Evolutionary conservation across 2,888 invertebrate species (phyloP).

Genomic region (Chouioia cunea): DNA sequence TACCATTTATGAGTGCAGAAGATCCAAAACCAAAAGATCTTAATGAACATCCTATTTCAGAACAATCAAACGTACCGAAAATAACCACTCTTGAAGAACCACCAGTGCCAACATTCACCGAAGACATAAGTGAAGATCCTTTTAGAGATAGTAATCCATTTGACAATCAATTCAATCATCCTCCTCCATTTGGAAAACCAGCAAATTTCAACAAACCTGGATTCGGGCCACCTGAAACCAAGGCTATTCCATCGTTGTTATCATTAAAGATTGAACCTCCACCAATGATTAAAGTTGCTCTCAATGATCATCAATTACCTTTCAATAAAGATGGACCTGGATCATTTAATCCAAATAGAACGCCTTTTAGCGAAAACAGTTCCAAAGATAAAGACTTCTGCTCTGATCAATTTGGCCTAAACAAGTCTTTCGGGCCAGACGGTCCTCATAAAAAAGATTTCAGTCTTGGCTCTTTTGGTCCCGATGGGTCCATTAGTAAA

Average conservation of each 20-base stretch:
- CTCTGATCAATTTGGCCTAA: conserved; percentile 6
- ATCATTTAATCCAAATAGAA: conserved; percentile 30
- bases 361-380: conserved; percentile 26
- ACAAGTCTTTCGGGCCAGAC: conserved; percentile 30
- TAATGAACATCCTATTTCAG: conserved; percentile 64
- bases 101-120: conserved; percentile 16
- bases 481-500: conserved; percentile 9
- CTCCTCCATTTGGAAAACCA: conserved; percentile 29
- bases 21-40: conserved; percentile 64
- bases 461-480: conserved; percentile 13
- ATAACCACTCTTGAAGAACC: conserved; percentile 50
- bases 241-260: conserved; percentile 45
- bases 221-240: background rate
- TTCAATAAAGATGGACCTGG: conserved; percentile 33
- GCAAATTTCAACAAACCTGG: conserved; percentile 36
- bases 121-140: conserved; percentile 22
- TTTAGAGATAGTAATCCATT: conserved; percentile 1
- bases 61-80: conserved; percentile 61
- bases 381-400: conserved; percentile 29
- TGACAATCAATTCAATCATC: conserved; percentile 21
- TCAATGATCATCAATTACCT: conserved; percentile 18
- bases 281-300: conserved; percentile 23
- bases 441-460: conserved; percentile 35
- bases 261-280: conserved; percentile 44
- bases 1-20: conserved; percentile 65